These are phyloP conservation scores for Sturnus vulgaris DNA, from an alignment of 2,113 vertebrate genomes.

Conservation along the genomic window DNA sequence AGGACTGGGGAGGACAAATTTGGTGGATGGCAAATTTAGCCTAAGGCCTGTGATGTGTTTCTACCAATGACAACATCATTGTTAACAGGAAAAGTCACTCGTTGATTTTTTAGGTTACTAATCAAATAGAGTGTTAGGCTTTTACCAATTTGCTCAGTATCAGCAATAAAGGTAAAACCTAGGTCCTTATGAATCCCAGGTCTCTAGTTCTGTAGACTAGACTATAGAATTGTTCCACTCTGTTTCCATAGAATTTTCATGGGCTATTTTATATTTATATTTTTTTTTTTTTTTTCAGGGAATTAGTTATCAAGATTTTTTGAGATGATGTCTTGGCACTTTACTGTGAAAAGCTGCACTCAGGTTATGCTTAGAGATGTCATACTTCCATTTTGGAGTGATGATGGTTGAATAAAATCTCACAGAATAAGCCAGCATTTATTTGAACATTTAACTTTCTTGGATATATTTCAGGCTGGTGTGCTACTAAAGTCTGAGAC, in stretches of 20 bases:
- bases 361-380: background rate
- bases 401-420: background rate
- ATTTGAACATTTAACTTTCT: background rate
- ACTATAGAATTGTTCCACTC: background rate
- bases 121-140: background rate
- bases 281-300: background rate
- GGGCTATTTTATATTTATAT: background rate
- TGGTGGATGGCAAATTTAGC: background rate
- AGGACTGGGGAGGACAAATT: background rate
- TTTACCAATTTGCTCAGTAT: background rate
- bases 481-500: background rate
- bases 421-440: background rate
- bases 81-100: background rate
- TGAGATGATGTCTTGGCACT: background rate
- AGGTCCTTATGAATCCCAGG: background rate
- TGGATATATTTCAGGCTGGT: background rate
- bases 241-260: background rate
- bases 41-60: background rate
- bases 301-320: background rate
- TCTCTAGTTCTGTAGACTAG: background rate
- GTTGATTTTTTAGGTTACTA: background rate
- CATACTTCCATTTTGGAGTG: background rate
- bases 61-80: background rate
- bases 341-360: background rate
- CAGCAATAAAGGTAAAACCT: background rate